Conservation (phyloP, 1,140 invertebrate species). For the Drosophila burlai region DNA sequence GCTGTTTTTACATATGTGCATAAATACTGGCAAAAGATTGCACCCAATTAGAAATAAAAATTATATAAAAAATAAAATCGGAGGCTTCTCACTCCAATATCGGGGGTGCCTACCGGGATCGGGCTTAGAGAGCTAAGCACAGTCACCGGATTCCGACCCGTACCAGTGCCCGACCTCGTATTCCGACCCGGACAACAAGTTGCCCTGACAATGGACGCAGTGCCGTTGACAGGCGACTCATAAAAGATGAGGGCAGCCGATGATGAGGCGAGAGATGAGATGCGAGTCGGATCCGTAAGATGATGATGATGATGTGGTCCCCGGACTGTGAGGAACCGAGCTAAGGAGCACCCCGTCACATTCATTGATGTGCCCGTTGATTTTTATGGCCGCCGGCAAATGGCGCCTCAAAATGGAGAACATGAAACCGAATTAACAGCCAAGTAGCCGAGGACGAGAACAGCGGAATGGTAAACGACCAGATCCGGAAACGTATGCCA, state of each 20-base stretch:
- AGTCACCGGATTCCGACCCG: not conserved
- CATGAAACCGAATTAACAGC: conserved; percentile 77
- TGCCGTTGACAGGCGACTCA: conserved; percentile 39
- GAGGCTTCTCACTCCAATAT: not conserved
- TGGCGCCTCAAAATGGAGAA: conserved; percentile 69
- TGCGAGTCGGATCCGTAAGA: not conserved
- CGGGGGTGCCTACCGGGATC: not conserved
- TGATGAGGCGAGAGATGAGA: conserved; percentile 12
- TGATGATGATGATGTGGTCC: conserved; percentile 29
- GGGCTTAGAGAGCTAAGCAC: conserved; percentile 23
- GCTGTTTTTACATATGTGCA: not conserved
- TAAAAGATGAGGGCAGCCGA: conserved; percentile 43
- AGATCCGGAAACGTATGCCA: conserved; percentile 51
- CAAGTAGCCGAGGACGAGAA: conserved; percentile 42
- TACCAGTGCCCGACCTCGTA: not conserved
- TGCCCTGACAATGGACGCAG: conserved; percentile 40
- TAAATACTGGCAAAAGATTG: not conserved
- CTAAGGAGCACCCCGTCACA: conserved; percentile 2
- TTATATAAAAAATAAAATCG: not conserved
- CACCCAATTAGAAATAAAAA: not conserved
- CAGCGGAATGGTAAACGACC: conserved; percentile 32
- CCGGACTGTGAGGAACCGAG: not conserved
- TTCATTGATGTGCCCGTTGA: conserved; percentile 46
- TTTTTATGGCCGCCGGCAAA: conserved; percentile 71
- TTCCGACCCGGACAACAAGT: conserved; percentile 28